Evolutionary conservation across 2,113 vertebrate genomes (phyloP), one percentile per base, ranked within the genome.

Genomic region (Phylloscopus trochilus): DNA sequence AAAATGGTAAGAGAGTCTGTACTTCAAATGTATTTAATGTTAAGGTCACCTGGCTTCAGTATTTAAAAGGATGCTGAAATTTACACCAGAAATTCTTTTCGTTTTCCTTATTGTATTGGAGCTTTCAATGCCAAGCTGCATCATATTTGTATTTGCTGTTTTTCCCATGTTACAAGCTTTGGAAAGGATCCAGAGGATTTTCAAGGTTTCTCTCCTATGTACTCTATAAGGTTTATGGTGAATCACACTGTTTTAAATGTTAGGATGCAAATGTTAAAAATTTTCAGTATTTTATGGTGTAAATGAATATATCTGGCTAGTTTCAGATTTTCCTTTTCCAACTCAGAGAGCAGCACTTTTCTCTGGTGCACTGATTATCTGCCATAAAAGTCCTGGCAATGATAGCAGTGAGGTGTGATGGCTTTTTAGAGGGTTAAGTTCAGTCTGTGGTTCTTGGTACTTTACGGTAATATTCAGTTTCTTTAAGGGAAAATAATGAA

Each of bases 1-100:
- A 89, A 75, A 91, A 81, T 77, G 98, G 98, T 98, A 95, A 96
- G 96, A 56, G 47, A 39, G 4, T 66, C 82, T 3, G 1, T 64
- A 64, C 37, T 95, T 56, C 39, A 55, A 2, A n/a, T 39, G 41
- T 92, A 7, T 76, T 89, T 80, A 27, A 60, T 78, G n/a, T 46
- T 67, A 37, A 64, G 39, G 33, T 73, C 3, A 4, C 26, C 8
- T 46, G n/a, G 6, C 28, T 83, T 93, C 49, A 63, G 15, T 44
- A 10, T 68, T 15, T 67, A 52, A 63, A 51, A 80, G 21, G 18
- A 26, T 90, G 63, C 20, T 94, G 31, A 70, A 87, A 51, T 80
- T 76, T 49, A 73, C 9, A 3, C 31, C 31, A 4, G 33, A 41
- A 62, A 23, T 83, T 64, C 0, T 84, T n/a, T 52, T 10, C 39